A percentile compares a stretch with the other conserved stretches of the same genome.
phyloP scores from a whole-genome alignment of 2,888 invertebrate species.

The Nebria brevicollis region DNA sequence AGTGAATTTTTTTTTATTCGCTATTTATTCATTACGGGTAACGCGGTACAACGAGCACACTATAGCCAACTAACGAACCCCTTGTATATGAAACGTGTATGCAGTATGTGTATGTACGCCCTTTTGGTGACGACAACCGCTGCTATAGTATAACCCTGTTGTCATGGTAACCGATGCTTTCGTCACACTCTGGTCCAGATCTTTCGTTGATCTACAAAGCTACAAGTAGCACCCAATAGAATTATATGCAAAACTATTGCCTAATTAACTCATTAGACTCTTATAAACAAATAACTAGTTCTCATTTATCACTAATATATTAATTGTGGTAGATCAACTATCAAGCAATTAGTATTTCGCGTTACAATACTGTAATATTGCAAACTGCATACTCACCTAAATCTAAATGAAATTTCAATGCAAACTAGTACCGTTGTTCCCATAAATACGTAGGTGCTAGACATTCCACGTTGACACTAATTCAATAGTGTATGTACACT shows the following conservation, averaged over 20 bases:
- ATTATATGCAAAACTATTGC: neutral
- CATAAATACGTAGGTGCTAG: too few relatives aligned
- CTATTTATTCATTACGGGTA: slow-evolving; percentile 21
- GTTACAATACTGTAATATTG: too few relatives aligned
- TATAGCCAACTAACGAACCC: slow-evolving; percentile 30
- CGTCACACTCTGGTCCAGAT: slow-evolving; percentile 5
- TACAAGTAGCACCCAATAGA: neutral
- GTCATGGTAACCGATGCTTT: slow-evolving; percentile 20
- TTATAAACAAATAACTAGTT: neutral
- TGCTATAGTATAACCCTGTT: slow-evolving; percentile 15
- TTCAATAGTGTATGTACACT: too few relatives aligned
- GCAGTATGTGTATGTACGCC: neutral
- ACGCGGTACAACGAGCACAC: slow-evolving; percentile 4
- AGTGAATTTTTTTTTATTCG: slow-evolving; percentile 31
- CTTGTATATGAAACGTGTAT: slow-evolving; percentile 26
- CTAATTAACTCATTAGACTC: neutral
- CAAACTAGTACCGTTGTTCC: too few relatives aligned
- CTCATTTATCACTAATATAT: too few relatives aligned
- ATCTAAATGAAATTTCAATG: too few relatives aligned
- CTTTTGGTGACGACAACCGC: neutral
- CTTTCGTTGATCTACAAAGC: neutral
- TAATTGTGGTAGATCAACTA: too few relatives aligned
- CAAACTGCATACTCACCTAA: too few relatives aligned
- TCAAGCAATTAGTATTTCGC: too few relatives aligned
- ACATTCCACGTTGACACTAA: too few relatives aligned